phyloP scores from a whole-genome alignment of 2,113 vertebrate genomes.

The Phalacrocorax pelagicus region DNA sequence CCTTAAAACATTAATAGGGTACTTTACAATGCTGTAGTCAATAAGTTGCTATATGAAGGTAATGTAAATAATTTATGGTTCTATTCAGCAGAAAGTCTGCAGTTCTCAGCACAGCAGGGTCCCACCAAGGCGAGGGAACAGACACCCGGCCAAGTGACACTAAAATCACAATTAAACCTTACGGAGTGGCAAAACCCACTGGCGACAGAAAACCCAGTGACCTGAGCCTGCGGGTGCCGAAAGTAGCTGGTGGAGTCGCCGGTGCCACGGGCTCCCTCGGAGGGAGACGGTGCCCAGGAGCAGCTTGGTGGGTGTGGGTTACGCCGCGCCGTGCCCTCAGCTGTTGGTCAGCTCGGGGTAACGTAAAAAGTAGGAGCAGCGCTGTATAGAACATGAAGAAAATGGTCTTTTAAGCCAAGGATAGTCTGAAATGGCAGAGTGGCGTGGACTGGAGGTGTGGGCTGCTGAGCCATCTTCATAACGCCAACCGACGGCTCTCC shows the following conservation, averaged over 20 bases:
- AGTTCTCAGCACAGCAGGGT: constrained; percentile 5
- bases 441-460: background rate
- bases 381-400: accelerated
- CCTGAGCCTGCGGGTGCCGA: accelerated
- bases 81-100: constrained; percentile 31
- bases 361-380: accelerated
- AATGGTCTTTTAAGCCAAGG: background rate
- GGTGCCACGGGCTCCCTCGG: accelerated
- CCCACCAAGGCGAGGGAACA: background rate
- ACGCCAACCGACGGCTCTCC: accelerated
- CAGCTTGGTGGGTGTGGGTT: background rate
- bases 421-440: accelerated
- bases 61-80: constrained; percentile 70
- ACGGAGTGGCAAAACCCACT: background rate
- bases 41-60: constrained; percentile 66
- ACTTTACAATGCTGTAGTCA: constrained; percentile 71
- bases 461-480: background rate
- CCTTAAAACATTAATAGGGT: constrained; percentile 76
- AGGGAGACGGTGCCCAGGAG: accelerated
- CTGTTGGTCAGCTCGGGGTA: background rate
- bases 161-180: background rate
- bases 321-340: background rate
- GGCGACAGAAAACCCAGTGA: background rate
- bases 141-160: background rate
- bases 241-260: background rate